phyloP scores from a whole-genome alignment of 2,888 invertebrate species.

The Zelleria hepariella region DNA sequence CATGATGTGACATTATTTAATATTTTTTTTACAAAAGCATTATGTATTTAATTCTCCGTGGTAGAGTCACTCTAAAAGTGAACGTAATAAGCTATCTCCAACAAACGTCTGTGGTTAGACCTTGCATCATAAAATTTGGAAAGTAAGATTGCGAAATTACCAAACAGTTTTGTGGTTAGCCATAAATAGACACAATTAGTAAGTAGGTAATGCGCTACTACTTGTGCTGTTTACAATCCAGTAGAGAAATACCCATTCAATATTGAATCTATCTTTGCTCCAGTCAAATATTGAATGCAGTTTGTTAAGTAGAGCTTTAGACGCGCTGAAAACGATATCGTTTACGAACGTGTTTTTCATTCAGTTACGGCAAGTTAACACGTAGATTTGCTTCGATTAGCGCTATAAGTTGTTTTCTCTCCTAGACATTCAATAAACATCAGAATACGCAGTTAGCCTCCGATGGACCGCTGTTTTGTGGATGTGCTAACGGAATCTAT shows the following conservation, averaged over 20 bases:
- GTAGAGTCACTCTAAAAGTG: background rate
- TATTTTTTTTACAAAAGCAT: no score
- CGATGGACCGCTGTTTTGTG: conserved; percentile 54
- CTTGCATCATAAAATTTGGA: background rate
- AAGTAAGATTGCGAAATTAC: background rate
- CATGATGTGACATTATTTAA: no score
- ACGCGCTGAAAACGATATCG: background rate
- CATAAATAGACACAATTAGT: background rate
- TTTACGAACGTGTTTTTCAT: background rate
- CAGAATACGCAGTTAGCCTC: conserved; percentile 45
- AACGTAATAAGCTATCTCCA: background rate
- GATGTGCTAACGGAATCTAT: conserved; percentile 67
- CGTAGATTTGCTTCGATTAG: background rate
- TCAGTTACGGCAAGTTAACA: background rate
- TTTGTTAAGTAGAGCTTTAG: background rate
- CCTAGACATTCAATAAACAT: conserved; percentile 2
- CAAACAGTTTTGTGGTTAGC: background rate
- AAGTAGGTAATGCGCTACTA: background rate
- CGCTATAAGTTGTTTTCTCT: background rate
- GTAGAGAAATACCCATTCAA: background rate
- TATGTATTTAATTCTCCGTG: background rate
- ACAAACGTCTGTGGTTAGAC: background rate
- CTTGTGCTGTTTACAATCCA: background rate
- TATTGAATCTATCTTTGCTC: no score
- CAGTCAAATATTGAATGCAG: no score